Evolutionary conservation across 2,113 vertebrate species (phyloP).

Genomic region (Nicator chloris): DNA sequence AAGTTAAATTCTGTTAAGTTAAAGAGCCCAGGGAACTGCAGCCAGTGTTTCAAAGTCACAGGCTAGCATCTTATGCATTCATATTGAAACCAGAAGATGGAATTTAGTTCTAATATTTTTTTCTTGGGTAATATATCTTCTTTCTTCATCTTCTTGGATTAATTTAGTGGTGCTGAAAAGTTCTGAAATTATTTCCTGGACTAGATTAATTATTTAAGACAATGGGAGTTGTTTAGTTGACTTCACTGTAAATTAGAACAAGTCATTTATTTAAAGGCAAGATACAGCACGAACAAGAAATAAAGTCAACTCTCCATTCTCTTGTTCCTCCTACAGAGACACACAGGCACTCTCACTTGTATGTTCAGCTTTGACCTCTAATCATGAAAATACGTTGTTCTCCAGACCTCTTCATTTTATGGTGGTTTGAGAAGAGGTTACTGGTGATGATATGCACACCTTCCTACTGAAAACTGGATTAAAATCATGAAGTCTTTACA

Average conservation of each 20-base stretch:
- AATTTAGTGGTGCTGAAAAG: constrained; percentile 44
- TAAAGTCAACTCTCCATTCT: background rate
- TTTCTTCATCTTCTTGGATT: constrained; percentile 13
- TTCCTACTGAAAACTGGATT: background rate
- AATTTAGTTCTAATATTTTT: background rate
- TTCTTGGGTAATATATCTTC: background rate
- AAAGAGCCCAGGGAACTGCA: background rate
- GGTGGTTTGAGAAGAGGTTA: background rate
- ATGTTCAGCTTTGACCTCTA: background rate
- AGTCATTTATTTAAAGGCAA: constrained; percentile 7
- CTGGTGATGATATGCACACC: background rate
- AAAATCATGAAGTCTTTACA: background rate
- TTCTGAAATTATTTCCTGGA: constrained; percentile 17
- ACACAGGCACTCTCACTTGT: background rate
- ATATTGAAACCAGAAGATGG: constrained; percentile 1
- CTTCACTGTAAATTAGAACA: constrained; percentile 22
- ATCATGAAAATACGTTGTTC: background rate
- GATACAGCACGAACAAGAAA: background rate
- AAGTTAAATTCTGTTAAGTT: background rate
- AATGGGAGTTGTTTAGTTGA: constrained; percentile 21
- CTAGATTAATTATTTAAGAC: constrained; percentile 23
- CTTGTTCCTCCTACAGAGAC: background rate
- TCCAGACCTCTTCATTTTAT: background rate
- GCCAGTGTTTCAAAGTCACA: background rate
- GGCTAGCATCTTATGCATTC: background rate